Conservation (phyloP, 2,797 vertebrate genomes). For the Crocodylus rhombifer region DNA sequence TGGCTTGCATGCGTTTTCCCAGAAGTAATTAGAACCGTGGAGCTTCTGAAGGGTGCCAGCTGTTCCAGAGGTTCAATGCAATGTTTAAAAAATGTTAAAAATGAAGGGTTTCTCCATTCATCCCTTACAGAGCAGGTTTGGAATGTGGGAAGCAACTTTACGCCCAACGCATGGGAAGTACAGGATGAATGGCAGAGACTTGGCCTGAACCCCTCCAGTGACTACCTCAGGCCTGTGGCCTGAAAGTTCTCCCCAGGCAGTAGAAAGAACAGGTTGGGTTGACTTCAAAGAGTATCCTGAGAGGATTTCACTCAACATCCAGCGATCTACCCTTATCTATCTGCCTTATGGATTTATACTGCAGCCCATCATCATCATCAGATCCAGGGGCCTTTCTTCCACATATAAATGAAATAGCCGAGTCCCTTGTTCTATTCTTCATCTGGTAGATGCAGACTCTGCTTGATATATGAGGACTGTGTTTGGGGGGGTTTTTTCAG, state of each 20-base stretch:
- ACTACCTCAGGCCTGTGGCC: neutral
- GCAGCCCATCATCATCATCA: no score
- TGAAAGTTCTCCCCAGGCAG: neutral
- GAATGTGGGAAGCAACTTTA: neutral
- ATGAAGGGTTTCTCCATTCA: neutral
- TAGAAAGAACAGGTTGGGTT: neutral
- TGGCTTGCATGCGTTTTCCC: constrained; percentile 15
- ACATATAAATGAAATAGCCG: no score
- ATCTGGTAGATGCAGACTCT: no score
- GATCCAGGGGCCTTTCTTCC: no score
- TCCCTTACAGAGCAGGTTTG: neutral
- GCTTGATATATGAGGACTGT: no score
- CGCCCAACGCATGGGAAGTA: rapidly evolving
- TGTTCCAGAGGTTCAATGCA: constrained; percentile 31
- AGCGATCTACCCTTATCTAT: neutral
- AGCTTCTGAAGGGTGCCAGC: neutral
- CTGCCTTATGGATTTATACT: rapidly evolving
- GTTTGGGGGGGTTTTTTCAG: no score
- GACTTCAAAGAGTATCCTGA: neutral
- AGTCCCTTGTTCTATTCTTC: no score
- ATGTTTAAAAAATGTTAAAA: neutral
- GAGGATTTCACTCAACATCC: neutral
- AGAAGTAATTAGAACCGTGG: neutral
- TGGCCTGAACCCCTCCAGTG: neutral
- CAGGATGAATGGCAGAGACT: neutral